Base-by-base conservation (phyloP, 2,113 vertebrate species). In the Trematocara nigrifrons region DNA sequence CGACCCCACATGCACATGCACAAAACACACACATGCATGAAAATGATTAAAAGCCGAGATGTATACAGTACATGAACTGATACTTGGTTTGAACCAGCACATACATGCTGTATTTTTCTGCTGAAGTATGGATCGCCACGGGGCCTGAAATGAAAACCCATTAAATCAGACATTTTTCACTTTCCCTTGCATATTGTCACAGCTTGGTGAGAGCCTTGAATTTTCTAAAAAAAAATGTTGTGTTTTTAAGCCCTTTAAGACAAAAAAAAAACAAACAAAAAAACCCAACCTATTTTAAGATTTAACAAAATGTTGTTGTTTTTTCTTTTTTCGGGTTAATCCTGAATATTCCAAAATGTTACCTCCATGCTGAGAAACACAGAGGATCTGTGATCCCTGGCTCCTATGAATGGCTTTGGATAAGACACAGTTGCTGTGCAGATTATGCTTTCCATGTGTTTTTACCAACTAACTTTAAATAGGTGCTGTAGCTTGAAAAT, bases 131-230 rank as follows among this genome's bases (percentile, higher is more conserved):
- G 85, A 92, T 87, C 10, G 52, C 86, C 88, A 77, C 18, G 0
- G 76, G 88, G 86, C 57, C 89, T 61, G 20, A 78, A 69, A 77
- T 66, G 79, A 92, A 92, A 89, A 89, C 51, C 88, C 85, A 90
- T 92, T 90, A 85, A 90, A 90, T 91, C 10, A 1, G 33, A 86
- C 87, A 84, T 92, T 89, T 88, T 76, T 83, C 82, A 87, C 79
- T 82, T 78, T 47, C 53, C 38, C 57, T 76, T 71, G 53, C 84
- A 82, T 76, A 52, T 78, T 85, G 74, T 90, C 89, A 90, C 52
- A 33, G 86, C 9, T 83, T n/a, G 64, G 79, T n/a, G 49, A 56
- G 56, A 78, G 74, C 49, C 54, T 49, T 13, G 51, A 6, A 31
- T 85, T 82, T 78, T 16, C 10, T 7, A 20, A 12, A 66, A 64